These are phyloP conservation scores for Erebia epiphron DNA, from an alignment of 2,888 invertebrate genomes.

Conservation along the genomic window DNA sequence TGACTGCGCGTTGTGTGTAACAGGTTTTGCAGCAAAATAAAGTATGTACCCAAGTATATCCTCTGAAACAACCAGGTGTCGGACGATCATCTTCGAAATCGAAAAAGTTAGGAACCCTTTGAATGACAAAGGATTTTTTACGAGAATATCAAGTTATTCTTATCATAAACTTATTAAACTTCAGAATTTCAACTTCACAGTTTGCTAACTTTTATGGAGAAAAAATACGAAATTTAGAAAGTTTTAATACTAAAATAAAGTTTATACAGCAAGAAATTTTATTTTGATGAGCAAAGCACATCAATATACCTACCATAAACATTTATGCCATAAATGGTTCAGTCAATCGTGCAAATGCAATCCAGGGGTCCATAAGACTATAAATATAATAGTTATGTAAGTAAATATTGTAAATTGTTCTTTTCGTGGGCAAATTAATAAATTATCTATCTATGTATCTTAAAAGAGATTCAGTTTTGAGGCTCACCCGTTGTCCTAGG, in stretches of 20 bases:
- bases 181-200: not conserved
- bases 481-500: too few relatives aligned
- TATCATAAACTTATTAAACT: not conserved
- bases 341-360: too few relatives aligned
- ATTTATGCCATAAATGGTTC: too few relatives aligned
- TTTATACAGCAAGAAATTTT: not conserved
- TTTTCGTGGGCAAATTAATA: too few relatives aligned
- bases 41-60: not conserved
- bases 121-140: not conserved
- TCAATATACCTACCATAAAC: too few relatives aligned
- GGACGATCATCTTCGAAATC: not conserved
- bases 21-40: too few relatives aligned
- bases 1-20: too few relatives aligned
- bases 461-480: too few relatives aligned
- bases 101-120: constrained; percentile 3
- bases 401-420: too few relatives aligned
- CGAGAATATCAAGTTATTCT: not conserved
- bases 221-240: not conserved
- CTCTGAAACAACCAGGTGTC: not conserved
- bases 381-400: too few relatives aligned
- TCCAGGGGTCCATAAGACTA: too few relatives aligned
- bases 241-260: not conserved
- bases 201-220: not conserved
- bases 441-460: too few relatives aligned
- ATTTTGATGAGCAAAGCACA: not conserved